Base-by-base conservation (phyloP, 2,797 vertebrate species). In the Microctenopoma stevenorrisi region DNA sequence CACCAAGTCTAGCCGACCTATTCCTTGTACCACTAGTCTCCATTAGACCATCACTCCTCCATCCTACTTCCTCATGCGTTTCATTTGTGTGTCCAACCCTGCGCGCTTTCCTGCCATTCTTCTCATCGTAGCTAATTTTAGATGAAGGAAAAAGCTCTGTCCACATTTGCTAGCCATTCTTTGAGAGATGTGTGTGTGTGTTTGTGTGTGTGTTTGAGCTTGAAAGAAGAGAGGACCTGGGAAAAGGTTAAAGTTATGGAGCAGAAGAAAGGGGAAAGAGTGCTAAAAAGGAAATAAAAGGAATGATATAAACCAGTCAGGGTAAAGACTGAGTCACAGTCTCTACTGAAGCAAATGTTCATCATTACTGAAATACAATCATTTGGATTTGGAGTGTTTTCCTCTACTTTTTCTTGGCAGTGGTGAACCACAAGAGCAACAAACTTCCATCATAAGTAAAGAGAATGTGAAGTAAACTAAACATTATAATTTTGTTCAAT, bases 51-150 rank as follows among this genome's bases (percentile, higher is more conserved):
- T 81, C 78, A 51, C 12, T 48, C 57, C 57, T 56, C 52, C 62
- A 64, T 33, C 50, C 67, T 33, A 37, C 35, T 25, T 72, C 65
- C 72, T 16, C 60, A 55, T 56, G 65, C 70, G 78, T 58, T 71
- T 79, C 14, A 25, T 70, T 79, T 76, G 74, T 81, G 73, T 42
- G 82, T 85, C 78, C 74, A 74, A 61, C 83, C 83, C 86, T 80
- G 75, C 72, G 61, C 25, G 68, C 76, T 84, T 95, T 94, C 93
- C 94, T 94, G 91, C 87, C 82, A 93, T 95, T 95, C 93, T 95
- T 94, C 86, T 90, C 30, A 71, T 80, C 47, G 52, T 43, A 64
- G 88, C 91, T 94, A 94, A 94, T 92, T 94, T 94, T 94, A 94
- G 93, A 89, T 80, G 73, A 81, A 88, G 91, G 89, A 75, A 90